Evolutionary conservation across 2,888 invertebrate species (phyloP).

Genomic region (Siphlonurus alternatus): DNA sequence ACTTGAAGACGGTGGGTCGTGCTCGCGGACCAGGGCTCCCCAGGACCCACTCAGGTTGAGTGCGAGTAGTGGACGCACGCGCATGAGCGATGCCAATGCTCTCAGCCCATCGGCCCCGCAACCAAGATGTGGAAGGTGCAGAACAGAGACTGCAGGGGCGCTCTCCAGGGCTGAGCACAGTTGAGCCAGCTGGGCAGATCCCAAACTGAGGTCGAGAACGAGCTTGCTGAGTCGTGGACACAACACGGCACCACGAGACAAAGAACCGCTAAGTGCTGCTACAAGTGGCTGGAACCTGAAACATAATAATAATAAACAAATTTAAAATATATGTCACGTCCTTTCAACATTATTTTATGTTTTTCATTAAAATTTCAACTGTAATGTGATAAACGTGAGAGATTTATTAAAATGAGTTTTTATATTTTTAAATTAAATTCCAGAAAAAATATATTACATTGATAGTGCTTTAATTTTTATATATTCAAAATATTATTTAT

Average conservation of each 20-base stretch:
- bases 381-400: too few species aligned
- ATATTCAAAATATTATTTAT: too few species aligned
- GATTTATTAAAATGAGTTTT: too few species aligned
- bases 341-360: neutral
- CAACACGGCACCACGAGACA: conserved; percentile 18
- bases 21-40: conserved; percentile 22
- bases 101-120: conserved; percentile 35
- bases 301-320: neutral
- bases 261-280: conserved; percentile 30
- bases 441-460: too few species aligned
- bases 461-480: too few species aligned
- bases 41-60: conserved; percentile 34
- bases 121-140: conserved; percentile 36
- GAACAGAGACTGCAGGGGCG: conserved; percentile 31
- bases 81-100: conserved; percentile 31
- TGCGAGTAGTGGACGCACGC: conserved; percentile 30
- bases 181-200: conserved; percentile 33
- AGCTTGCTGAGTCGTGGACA: conserved; percentile 27
- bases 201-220: conserved; percentile 35
- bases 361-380: too few species aligned
- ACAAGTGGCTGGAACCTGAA: conserved; percentile 34
- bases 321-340: neutral
- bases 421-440: too few species aligned
- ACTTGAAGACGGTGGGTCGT: conserved; percentile 31
- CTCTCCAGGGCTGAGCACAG: conserved; percentile 31